These are phyloP conservation scores for Gymnodraco acuticeps DNA, from an alignment of 2,797 vertebrate species.

Conservation along the genomic window DNA sequence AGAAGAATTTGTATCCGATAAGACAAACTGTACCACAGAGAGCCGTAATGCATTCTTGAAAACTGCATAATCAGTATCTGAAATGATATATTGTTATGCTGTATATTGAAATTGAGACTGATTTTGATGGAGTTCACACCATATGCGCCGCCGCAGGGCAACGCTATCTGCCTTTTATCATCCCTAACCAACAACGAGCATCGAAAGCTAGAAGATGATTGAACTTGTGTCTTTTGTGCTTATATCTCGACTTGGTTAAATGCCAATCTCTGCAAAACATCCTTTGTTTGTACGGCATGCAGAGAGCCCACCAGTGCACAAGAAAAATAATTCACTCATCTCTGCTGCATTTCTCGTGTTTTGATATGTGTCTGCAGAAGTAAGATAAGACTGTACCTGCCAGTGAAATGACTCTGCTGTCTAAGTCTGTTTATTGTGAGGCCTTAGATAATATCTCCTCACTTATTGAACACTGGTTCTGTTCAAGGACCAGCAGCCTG, in stretches of 20 bases:
- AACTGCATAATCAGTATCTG: neutral
- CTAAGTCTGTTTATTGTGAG: constrained; percentile 51
- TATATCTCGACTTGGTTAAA: constrained; percentile 33
- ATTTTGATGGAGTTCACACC: neutral
- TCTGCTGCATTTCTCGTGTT: constrained; percentile 26
- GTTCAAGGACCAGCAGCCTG: constrained; percentile 23
- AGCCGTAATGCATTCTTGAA: neutral
- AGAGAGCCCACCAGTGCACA: constrained; percentile 23
- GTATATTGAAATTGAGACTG: neutral
- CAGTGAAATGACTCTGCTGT: constrained; percentile 40
- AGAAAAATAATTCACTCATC: constrained; percentile 37
- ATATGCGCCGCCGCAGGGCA: neutral
- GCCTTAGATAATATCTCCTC: constrained; percentile 45
- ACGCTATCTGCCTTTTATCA: neutral
- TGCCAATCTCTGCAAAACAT: constrained; percentile 36
- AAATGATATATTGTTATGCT: neutral
- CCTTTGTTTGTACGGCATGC: constrained; percentile 36
- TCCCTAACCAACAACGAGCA: neutral
- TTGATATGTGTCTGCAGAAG: constrained; percentile 46
- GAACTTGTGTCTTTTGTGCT: constrained; percentile 20
- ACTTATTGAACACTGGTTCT: constrained; percentile 46
- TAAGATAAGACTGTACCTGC: constrained; percentile 63
- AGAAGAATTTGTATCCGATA: neutral
- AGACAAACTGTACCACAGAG: neutral
- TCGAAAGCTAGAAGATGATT: constrained; percentile 1